Percentiles rank a stretch among this genome's conserved stretches.
These are phyloP conservation scores for Nothobranchius kuhntae DNA, from an alignment of 2,113 vertebrate genomes.

Conservation along the genomic window DNA sequence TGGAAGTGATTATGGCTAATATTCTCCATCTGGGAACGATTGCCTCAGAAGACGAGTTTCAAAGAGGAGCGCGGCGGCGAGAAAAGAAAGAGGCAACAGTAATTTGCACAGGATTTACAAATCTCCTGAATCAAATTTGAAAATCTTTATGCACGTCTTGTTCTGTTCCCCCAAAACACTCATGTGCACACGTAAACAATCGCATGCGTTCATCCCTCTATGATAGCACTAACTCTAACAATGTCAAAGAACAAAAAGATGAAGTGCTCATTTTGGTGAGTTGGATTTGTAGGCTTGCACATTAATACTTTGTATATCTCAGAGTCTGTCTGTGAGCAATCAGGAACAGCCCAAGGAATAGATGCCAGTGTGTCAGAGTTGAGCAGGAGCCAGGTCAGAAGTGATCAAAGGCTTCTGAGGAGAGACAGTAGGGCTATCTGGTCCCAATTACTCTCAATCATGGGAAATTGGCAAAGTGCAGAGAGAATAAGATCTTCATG, in stretches of 20 bases:
- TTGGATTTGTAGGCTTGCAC: constrained; percentile 35
- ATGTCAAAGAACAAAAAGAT: constrained; percentile 12
- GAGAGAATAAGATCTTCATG: constrained; percentile 60
- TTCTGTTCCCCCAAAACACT: constrained; percentile 59
- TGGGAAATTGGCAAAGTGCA: constrained; percentile 74
- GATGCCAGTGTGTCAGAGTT: constrained; percentile 65
- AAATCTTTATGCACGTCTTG: constrained; percentile 71
- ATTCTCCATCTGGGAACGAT: constrained; percentile 80
- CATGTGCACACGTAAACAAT: constrained; percentile 42
- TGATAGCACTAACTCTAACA: neutral
- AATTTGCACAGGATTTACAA: constrained; percentile 78
- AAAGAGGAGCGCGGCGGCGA: constrained; percentile 63
- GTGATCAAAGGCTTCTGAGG: constrained; percentile 68
- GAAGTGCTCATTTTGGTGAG: constrained; percentile 26
- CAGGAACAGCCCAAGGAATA: constrained; percentile 69
- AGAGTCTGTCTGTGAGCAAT: constrained; percentile 61
- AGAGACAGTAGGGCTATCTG: constrained; percentile 64
- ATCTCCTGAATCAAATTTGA: constrained; percentile 74
- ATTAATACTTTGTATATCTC: constrained; percentile 52
- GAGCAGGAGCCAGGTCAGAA: constrained; percentile 64
- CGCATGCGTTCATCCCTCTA: neutral
- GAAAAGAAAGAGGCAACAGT: constrained; percentile 64
- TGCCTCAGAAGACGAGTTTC: constrained; percentile 73
- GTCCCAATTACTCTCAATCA: constrained; percentile 76
- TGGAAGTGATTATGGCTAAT: constrained; percentile 81